Evolutionary conservation across 2,888 invertebrate genomes (phyloP).

Genomic region (Calliphora vomitoria): DNA sequence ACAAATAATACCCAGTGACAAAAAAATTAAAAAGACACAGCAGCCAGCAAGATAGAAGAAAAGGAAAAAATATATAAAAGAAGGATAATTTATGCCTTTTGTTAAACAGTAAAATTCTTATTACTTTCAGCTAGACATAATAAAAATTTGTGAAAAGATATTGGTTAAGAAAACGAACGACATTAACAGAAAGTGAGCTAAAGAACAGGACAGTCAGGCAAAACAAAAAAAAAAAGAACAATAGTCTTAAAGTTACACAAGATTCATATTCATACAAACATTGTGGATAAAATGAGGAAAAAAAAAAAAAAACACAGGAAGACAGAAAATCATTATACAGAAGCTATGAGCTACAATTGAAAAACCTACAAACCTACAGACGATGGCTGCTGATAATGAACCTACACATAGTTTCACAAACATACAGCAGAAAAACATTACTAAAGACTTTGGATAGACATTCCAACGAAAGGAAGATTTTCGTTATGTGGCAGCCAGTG

Average conservation of each 20-base stretch:
- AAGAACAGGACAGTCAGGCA: neutral
- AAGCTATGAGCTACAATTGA: conserved; percentile 21
- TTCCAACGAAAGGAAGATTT: conserved; percentile 19
- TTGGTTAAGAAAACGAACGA: conserved; percentile 37
- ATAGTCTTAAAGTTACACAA: conserved; percentile 4
- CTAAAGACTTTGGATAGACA: conserved; percentile 35
- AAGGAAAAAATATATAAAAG: conserved; percentile 16
- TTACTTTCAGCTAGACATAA: conserved; percentile 33
- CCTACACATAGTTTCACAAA: conserved; percentile 28
- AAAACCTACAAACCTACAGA: conserved; percentile 55
- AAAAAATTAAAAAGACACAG: neutral
- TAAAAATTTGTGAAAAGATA: conserved; percentile 36
- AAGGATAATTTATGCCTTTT: conserved; percentile 70
- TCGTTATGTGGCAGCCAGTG: conserved; percentile 46
- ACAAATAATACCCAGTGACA: conserved; percentile 49
- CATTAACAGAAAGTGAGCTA: conserved; percentile 55
- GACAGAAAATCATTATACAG: conserved; percentile 30
- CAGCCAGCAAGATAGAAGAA: neutral
- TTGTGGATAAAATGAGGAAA: neutral
- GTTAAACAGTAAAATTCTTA: conserved; percentile 59
- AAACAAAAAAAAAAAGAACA: conserved; percentile 34
- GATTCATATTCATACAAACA: conserved; percentile 8
- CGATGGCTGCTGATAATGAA: conserved; percentile 60
- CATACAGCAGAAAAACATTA: neutral
- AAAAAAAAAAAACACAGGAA: conserved; percentile 9